Conservation (phyloP, 2,888 invertebrate genomes). For the Mesoligia furuncula region DNA sequence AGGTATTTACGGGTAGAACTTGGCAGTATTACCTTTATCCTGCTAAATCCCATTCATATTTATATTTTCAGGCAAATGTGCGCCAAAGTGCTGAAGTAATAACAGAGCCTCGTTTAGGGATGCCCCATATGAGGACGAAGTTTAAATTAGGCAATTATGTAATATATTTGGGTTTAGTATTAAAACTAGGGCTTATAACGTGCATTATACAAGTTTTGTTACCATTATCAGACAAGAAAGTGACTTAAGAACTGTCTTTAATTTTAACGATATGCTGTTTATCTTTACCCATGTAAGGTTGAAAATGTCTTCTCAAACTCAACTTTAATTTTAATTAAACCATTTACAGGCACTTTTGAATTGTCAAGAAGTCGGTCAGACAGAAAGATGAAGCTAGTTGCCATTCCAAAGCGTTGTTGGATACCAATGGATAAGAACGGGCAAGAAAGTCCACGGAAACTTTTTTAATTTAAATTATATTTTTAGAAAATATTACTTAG, state of each 20-base stretch:
- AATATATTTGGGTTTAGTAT: constrained; percentile 29
- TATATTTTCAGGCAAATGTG: constrained; percentile 57
- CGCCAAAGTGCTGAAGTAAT: constrained; percentile 57
- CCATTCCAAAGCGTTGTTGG: not conserved
- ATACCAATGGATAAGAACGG: no score
- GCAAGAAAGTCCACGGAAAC: no score
- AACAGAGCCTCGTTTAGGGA: constrained; percentile 47
- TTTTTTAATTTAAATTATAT: no score
- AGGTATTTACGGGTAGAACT: constrained; percentile 41
- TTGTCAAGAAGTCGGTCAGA: not conserved
- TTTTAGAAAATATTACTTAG: no score
- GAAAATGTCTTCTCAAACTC: not conserved
- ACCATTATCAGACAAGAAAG: not conserved
- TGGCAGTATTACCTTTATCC: constrained; percentile 25
- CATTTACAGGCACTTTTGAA: not conserved
- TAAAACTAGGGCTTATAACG: not conserved
- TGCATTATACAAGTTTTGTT: constrained; percentile 15
- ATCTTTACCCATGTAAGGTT: not conserved
- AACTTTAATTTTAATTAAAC: not conserved
- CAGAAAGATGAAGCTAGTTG: not conserved
- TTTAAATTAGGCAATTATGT: constrained; percentile 48
- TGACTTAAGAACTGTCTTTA: not conserved
- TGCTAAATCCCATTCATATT: constrained; percentile 61
- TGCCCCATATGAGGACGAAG: constrained; percentile 32
- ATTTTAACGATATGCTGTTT: not conserved